Evolutionary conservation across 2,113 vertebrate species (phyloP).

Genomic region (Mionectes macconnelli): DNA sequence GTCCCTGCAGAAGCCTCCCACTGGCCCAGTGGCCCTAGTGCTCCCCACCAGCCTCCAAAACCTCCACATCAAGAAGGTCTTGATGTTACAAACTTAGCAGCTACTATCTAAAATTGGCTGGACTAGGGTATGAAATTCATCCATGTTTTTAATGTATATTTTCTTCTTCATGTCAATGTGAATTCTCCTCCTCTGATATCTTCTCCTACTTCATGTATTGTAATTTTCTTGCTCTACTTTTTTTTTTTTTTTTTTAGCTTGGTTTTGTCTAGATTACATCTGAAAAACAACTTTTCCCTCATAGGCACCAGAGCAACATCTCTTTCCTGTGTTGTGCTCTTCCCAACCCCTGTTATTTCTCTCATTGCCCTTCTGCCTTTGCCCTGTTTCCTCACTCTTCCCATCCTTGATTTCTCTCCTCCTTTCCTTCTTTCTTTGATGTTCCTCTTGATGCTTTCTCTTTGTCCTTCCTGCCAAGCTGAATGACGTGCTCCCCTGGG

Average conservation of each 20-base stretch:
- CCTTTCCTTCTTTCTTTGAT: neutral
- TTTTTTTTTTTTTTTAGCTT: neutral
- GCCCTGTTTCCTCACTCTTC: neutral
- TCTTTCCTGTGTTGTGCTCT: neutral
- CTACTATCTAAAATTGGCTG: neutral
- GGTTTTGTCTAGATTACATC: neutral
- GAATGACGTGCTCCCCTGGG: neutral
- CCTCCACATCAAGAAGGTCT: neutral
- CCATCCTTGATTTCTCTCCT: neutral
- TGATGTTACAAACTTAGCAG: neutral
- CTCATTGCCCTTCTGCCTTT: neutral
- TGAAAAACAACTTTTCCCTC: neutral
- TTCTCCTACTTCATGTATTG: neutral
- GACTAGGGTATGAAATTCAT: neutral
- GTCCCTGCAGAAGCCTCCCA: neutral
- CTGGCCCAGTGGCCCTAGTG: rapidly evolving
- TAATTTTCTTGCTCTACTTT: neutral
- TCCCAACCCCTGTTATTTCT: neutral
- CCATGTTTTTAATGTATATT: neutral
- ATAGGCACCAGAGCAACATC: neutral
- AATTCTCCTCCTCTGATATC: neutral
- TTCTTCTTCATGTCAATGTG: neutral
- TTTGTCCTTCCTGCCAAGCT: neutral
- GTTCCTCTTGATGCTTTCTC: neutral
- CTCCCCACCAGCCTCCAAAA: neutral